Percentiles rank a stretch among this genome's conserved stretches.
phyloP scores from a whole-genome alignment of 2,113 vertebrate genomes.

The Amazona vittata region DNA sequence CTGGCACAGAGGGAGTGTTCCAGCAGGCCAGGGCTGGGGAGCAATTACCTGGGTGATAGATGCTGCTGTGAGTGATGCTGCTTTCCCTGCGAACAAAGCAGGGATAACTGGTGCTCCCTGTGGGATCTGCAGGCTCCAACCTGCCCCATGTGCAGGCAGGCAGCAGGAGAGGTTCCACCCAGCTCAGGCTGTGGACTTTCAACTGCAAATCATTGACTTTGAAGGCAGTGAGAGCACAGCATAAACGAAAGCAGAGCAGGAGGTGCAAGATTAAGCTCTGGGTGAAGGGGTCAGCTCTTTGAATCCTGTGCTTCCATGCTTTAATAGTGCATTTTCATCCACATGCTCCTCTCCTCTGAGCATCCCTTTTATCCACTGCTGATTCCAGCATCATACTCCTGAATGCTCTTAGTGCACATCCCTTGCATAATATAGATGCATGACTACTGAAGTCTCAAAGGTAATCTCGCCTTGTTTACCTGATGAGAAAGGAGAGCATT shows the following conservation, averaged over 20 bases:
- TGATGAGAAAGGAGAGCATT: neutral
- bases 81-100: neutral
- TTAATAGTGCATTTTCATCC: neutral
- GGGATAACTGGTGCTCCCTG: neutral
- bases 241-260: neutral
- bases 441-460: neutral
- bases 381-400: neutral
- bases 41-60: neutral
- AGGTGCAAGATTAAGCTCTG: neutral
- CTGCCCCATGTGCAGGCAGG: neutral
- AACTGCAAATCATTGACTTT: neutral
- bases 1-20: neutral
- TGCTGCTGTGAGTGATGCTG: neutral
- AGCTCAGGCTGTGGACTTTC: neutral
- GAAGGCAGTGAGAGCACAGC: neutral
- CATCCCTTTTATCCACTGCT: neutral
- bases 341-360: neutral
- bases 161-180: neutral
- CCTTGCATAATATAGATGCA: fast-evolving
- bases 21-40: neutral
- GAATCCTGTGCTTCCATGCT: neutral
- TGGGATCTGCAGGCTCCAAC: neutral
- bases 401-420: neutral
- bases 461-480: neutral
- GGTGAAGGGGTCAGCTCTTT: neutral